Base-by-base conservation (phyloP, 1,140 invertebrate species). In the Zaprionus camerounensis region DNA sequence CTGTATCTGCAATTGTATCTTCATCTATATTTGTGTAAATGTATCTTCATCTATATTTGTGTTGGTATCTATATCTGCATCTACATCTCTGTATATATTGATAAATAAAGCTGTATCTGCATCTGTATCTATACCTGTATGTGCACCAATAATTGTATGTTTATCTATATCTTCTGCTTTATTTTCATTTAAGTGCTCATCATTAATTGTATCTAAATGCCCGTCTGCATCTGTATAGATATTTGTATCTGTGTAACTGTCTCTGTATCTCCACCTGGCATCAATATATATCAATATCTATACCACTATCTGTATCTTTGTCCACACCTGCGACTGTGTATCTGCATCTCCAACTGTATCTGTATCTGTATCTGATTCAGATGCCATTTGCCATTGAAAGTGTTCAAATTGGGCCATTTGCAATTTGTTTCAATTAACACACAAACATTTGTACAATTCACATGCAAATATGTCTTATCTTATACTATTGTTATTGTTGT, bases 311-410 rank as follows among this genome's bases (percentile, higher is more conserved):
- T 64, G 6, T 36, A 17, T 56, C 15, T 56, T 36, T 20, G 41
- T 46, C 12, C 55, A 24, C 53, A 56, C 15, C 15, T n/a, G 22
- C 4, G 36, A 17, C 34, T 64, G 13, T 41, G 55, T 20, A 26
- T 56, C 13, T 44, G 36, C 36, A 55, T 44, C 24, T 66, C 13
- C 24, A 56, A 28, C 15, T n/a, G 26, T 56, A 6, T 20, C 11
- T 56, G 11, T 7, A 53, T 20, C 5, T 65, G 51, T 38, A 15
- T 34, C 41, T 22, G 20, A 51, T 13, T 51, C 46, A 51, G 22
- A 24, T 51, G 44, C 24, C 78, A 84, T 84, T 85, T 51, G 44
- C 24, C 78, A 84, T 84, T 85, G 76, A 82, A 86, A 76, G 78
- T 80, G 76, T 67, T 44, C 38, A 53, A 75, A 73, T 81, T 74